Conservation (phyloP, 2,888 invertebrate genomes). For the Dasysyrphus albostriatus region DNA sequence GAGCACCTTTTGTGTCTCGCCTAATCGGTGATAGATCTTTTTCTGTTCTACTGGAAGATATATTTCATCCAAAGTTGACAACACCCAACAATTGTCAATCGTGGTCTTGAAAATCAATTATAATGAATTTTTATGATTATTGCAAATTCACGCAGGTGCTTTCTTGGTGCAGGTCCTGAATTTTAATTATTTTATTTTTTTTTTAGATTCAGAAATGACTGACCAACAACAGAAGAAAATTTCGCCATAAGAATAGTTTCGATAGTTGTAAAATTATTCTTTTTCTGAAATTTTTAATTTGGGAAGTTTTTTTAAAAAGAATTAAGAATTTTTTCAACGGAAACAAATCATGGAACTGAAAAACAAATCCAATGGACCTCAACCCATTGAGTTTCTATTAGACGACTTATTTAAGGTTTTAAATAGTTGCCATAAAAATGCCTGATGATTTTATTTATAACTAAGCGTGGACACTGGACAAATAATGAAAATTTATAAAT, state of each 20-base stretch:
- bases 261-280: too few relatives aligned
- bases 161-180: slow-evolving; percentile 7
- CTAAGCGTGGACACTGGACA: too few relatives aligned
- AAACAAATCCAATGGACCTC: too few relatives aligned
- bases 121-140: not conserved
- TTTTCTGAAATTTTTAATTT: too few relatives aligned
- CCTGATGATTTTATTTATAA: too few relatives aligned
- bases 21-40: slow-evolving; percentile 39
- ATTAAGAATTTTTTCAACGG: too few relatives aligned
- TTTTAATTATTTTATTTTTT: slow-evolving; percentile 15
- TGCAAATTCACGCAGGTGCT: slow-evolving; percentile 37
- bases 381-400: too few relatives aligned
- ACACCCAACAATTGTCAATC: slow-evolving; percentile 15
- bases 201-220: not conserved
- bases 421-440: too few relatives aligned
- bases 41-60: slow-evolving; percentile 27
- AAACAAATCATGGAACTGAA: too few relatives aligned
- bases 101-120: slow-evolving; percentile 52
- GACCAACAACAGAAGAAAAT: not conserved
- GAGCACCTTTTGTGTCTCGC: slow-evolving; percentile 30
- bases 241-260: not conserved
- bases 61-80: slow-evolving; percentile 44
- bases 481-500: too few relatives aligned
- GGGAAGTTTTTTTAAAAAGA: too few relatives aligned
- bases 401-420: too few relatives aligned